Evolutionary conservation across 2,888 invertebrate species (phyloP), one percentile per base, ranked within the genome.

Genomic region (Willowsia nigromaculata): DNA sequence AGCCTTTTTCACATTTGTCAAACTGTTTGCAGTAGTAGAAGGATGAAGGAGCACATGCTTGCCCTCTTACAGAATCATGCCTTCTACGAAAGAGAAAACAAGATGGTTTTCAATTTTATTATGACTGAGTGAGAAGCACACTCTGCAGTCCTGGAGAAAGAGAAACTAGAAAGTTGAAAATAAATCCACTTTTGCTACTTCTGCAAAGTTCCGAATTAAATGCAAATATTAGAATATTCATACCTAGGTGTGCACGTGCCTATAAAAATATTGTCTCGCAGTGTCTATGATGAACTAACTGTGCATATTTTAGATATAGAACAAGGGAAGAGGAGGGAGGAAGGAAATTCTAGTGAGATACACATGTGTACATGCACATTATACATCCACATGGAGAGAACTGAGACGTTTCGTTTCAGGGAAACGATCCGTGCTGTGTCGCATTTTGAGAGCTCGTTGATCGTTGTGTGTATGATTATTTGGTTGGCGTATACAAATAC

Each of bases 1-100:
- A 68, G 68, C 68, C 37, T 68, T 68, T 68, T 76, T 30, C 27
- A 76, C 76, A 76, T 76, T 76, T 76, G 76, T 76, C 76, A 76
- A 76, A 53, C 50, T 37, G 68, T 40, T 68, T 68, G 68, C 22
- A n/a, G n/a, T n/a, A n/a, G n/a, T n/a, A n/a, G n/a, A n/a, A n/a
- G n/a, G n/a, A 13, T n/a, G 76, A 33, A 27, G 30, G 25, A 68
- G 68, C 18, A 68, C 68, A 68, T 18, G 37, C 68, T 68, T 40
- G 47, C 27, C 25, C n/a, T 43, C 74, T 47, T 22, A 27, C 22
- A 25, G 43, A 22, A 74, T 43, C 7, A 6, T 40, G 11, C 43
- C 11, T 43, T 43, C 0, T 37, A 11, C 25, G 47, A 22, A 40
- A 43, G 74, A 9, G 33, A 62, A 62, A 62, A 62, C 62, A 62